Evolutionary conservation across 2,888 invertebrate genomes (phyloP).

Genomic region (Selenia dentaria): DNA sequence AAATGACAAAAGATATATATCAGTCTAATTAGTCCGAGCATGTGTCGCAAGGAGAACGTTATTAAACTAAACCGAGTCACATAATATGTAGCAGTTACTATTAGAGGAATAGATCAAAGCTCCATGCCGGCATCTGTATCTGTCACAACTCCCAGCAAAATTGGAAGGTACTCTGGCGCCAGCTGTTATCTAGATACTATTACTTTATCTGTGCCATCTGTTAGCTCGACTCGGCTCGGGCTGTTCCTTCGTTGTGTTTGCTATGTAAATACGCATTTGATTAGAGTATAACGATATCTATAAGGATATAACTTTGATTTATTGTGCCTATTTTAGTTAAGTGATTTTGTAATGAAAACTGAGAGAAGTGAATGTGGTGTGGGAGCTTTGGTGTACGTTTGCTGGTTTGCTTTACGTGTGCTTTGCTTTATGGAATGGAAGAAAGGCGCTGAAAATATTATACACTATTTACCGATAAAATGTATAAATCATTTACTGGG

Average conservation of each 20-base stretch:
- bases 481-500: too few relatives aligned
- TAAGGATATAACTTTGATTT: background rate
- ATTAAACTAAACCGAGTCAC: slow-evolving; percentile 16
- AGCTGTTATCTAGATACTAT: slow-evolving; percentile 45
- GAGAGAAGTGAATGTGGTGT: too few relatives aligned
- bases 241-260: slow-evolving; percentile 6
- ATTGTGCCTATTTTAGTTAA: background rate
- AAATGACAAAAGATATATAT: too few relatives aligned
- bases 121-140: slow-evolving; percentile 59
- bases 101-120: slow-evolving; percentile 67
- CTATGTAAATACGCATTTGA: slow-evolving; percentile 17
- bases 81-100: slow-evolving; percentile 6
- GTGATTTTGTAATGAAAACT: background rate
- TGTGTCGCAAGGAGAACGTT: slow-evolving; percentile 16
- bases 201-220: slow-evolving; percentile 49
- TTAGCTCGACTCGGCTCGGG: slow-evolving; percentile 17
- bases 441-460: too few relatives aligned
- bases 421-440: too few relatives aligned
- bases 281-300: background rate
- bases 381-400: too few relatives aligned
- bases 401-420: too few relatives aligned
- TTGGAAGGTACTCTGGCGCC: slow-evolving; percentile 42
- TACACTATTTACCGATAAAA: too few relatives aligned
- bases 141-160: slow-evolving; percentile 33
- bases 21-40: slow-evolving; percentile 9